Evolutionary conservation across 2,113 vertebrate genomes (phyloP).

Genomic region (Zosterops borbonicus): DNA sequence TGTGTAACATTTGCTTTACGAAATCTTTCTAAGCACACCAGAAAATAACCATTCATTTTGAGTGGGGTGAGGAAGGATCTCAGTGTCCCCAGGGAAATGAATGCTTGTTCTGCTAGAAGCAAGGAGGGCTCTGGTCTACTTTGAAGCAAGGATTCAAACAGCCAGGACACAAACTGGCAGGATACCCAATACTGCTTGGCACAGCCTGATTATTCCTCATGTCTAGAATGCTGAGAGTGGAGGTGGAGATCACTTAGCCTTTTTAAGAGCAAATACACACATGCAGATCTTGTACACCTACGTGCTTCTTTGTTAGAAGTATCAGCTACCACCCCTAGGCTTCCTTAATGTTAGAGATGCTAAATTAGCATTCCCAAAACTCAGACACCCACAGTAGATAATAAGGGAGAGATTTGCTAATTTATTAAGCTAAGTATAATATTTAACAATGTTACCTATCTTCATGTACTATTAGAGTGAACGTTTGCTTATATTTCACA

Average conservation of each 20-base stretch:
- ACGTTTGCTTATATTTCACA: neutral
- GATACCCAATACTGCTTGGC: neutral
- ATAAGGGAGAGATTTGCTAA: neutral
- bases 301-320: neutral
- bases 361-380: neutral
- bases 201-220: neutral
- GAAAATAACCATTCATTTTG: neutral
- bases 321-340: neutral
- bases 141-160: neutral
- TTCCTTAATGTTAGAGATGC: neutral
- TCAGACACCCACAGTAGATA: neutral
- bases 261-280: neutral
- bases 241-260: neutral
- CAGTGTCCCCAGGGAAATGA: neutral
- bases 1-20: neutral
- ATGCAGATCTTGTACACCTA: neutral
- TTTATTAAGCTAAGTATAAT: neutral
- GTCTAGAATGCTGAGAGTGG: rapidly evolving
- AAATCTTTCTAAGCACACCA: neutral
- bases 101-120: neutral
- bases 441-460: neutral
- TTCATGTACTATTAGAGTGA: neutral
- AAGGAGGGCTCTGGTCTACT: neutral
- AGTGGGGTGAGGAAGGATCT: neutral
- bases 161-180: neutral